Conservation (phyloP, 2,888 invertebrate genomes). For the Nemotelus pantherinus region DNA sequence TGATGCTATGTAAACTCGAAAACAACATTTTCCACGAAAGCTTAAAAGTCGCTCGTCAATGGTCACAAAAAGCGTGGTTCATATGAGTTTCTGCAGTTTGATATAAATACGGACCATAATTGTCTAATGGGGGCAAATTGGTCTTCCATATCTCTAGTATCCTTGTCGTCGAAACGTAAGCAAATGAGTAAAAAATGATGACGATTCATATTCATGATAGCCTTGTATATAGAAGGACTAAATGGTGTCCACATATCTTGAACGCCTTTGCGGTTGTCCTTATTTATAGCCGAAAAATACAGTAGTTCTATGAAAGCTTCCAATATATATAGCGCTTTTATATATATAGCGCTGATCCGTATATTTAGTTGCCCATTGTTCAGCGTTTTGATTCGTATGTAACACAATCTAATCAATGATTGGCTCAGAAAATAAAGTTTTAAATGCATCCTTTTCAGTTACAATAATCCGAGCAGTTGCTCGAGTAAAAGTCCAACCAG, state of each 20-base stretch:
- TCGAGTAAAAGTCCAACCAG: no score
- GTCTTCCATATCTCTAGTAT: not conserved
- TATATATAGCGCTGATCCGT: not conserved
- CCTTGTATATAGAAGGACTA: not conserved
- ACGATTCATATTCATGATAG: not conserved
- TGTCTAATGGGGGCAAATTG: constrained; percentile 9
- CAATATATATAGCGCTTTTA: not conserved
- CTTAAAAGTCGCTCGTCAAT: constrained; percentile 13
- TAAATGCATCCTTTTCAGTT: no score
- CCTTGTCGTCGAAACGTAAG: constrained; percentile 16
- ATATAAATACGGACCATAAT: constrained; percentile 12
- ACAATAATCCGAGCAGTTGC: no score
- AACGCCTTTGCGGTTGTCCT: constrained; percentile 10
- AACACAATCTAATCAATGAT: no score
- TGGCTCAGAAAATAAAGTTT: no score
- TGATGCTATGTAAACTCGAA: constrained; percentile 7
- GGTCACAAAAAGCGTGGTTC: constrained; percentile 16
- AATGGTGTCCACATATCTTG: not conserved
- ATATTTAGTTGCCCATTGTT: no score
- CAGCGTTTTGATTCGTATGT: no score
- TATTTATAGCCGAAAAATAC: constrained; percentile 8
- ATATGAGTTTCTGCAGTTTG: not conserved
- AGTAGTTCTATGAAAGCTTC: constrained; percentile 10
- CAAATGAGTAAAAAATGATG: not conserved
- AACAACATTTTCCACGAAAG: constrained; percentile 11